phyloP scores from a whole-genome alignment of 2,797 vertebrate genomes.

The Morelia viridis region DNA sequence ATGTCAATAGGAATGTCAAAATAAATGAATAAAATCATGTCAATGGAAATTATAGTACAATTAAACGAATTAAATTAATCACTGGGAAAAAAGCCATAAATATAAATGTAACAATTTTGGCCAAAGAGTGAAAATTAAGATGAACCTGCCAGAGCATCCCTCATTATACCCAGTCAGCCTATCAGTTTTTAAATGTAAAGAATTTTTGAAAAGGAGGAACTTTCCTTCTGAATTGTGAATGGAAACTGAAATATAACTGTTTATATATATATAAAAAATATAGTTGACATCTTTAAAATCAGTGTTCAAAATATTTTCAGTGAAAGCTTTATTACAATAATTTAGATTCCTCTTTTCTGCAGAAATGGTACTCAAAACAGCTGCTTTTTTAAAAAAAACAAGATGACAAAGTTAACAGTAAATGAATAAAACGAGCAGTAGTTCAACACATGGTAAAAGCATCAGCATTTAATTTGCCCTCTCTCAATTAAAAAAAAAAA shows the following conservation, averaged over 20 bases:
- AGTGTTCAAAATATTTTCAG: neutral
- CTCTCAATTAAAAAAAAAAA: neutral
- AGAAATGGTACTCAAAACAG: neutral
- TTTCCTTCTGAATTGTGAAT: slow-evolving; percentile 32
- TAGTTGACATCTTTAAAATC: neutral
- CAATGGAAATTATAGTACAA: slow-evolving; percentile 44
- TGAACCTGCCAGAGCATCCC: slow-evolving; percentile 25
- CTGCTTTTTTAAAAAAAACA: neutral
- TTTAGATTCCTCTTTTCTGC: neutral
- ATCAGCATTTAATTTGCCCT: neutral
- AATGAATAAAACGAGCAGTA: neutral
- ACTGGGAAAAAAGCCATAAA: slow-evolving; percentile 4
- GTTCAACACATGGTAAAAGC: neutral
- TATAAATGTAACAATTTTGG: slow-evolving; percentile 41
- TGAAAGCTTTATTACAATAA: neutral
- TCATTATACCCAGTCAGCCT: slow-evolving; percentile 5
- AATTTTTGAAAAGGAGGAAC: slow-evolving; percentile 3
- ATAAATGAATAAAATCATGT: slow-evolving; percentile 51
- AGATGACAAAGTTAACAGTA: neutral
- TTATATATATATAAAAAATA: neutral
- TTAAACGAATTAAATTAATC: slow-evolving; percentile 56
- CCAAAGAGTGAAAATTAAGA: slow-evolving; percentile 39
- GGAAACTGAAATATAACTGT: slow-evolving; percentile 23
- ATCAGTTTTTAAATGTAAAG: slow-evolving; percentile 31
- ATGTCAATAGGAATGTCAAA: slow-evolving; percentile 38